Base-by-base conservation (phyloP, 2,113 vertebrate genomes). In the Entomyzon cyanotis region DNA sequence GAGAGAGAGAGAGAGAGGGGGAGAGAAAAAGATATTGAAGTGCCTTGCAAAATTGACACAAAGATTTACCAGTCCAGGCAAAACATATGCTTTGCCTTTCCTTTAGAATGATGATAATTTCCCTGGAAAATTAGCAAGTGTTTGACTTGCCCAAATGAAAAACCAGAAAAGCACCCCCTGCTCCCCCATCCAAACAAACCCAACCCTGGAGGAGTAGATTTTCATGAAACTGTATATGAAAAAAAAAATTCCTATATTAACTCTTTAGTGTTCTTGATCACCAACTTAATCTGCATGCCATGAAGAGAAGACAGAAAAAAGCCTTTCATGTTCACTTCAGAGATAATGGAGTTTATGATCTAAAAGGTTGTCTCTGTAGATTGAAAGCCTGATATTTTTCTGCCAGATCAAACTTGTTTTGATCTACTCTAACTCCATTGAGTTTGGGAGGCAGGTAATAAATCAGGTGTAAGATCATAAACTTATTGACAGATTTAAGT, bases 51-150 rank as follows among this genome's bases (percentile, higher is more conserved):
- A 94, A 96, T 52, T 70, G 39, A 76, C 73, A 50, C 52, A 42
- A 93, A 81, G 44, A 79, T 93, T 91, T 94, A 89, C 44, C 58
- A 71, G 68, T 76, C 63, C 53, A 87, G 65, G 59, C 56, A 85
- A 85, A 92, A 92, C 27, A 68, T 37, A 71, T 58, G 5, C 47
- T 81, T 46, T 95, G n/a, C 27, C 46, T 91, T 73, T 19, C 15
- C 23, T 91, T 93, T 53, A 68, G 11, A 63, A 41, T 39, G 8
- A 25, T 47, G 5, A 15, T 73, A 75, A 79, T 89, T 91, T 64
- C 27, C 7, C 12, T 24, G 23, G 58, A 94, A 95, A 87, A 85
- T 64, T 30, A 81, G 8, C 53, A 86, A 44, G 15, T 44, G 5
- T 73, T 93, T 94, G 15, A 5, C 18, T 83, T 60, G 22, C 25